These are phyloP conservation scores for Anarrhichthys ocellatus DNA, from an alignment of 2,113 vertebrate species.

Conservation along the genomic window DNA sequence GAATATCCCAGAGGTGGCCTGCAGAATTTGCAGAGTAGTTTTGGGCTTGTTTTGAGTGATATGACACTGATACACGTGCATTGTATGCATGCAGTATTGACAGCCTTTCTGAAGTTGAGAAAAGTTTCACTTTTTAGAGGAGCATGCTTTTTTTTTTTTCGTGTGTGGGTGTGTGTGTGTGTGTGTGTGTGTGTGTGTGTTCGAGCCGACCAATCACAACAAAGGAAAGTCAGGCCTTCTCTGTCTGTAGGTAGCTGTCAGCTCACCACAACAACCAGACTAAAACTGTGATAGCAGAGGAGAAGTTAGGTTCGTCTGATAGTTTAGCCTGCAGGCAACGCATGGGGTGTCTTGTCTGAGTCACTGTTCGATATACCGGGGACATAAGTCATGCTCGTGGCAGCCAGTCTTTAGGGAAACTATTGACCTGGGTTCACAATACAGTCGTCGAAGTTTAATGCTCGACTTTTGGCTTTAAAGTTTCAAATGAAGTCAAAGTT, in stretches of 20 bases:
- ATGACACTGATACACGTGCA: conserved; percentile 25
- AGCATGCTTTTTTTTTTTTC: background rate
- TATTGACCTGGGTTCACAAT: conserved; percentile 7
- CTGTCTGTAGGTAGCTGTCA: conserved; percentile 31
- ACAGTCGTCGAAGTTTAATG: background rate
- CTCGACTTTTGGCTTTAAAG: background rate
- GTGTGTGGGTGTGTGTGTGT: background rate
- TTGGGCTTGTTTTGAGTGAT: conserved; percentile 52
- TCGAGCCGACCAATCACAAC: conserved; percentile 32
- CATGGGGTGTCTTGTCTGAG: conserved; percentile 9
- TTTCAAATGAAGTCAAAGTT: background rate
- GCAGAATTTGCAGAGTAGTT: conserved; percentile 59
- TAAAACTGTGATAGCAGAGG: conserved; percentile 18
- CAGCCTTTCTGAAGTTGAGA: conserved; percentile 24
- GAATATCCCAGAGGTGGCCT: conserved; percentile 68
- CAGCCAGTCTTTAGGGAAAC: background rate
- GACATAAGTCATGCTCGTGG: background rate
- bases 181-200: background rate
- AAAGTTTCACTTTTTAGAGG: conserved; percentile 15
- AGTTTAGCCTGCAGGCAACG: background rate
- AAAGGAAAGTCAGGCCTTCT: conserved; percentile 31
- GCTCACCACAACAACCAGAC: conserved; percentile 17
- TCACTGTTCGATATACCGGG: conserved; percentile 19
- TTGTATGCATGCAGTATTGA: conserved; percentile 14
- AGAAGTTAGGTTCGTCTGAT: conserved; percentile 12